Evolutionary conservation across 2,888 invertebrate genomes (phyloP), one percentile per base, ranked within the genome.

Genomic region (Oasisia sp.): DNA sequence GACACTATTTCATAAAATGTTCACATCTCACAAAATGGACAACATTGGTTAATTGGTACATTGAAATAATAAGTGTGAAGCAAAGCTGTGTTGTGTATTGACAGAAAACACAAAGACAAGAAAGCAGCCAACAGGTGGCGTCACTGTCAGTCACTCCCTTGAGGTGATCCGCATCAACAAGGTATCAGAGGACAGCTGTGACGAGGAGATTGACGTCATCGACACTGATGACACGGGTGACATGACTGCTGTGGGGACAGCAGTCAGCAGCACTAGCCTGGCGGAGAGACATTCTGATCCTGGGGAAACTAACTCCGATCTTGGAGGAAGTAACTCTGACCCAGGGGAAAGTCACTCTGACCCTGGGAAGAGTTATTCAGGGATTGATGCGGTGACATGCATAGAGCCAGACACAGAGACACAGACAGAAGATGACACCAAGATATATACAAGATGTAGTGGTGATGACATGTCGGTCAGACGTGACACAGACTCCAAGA

Each of bases 201-300:
- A 74, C n/a, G 74, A 74, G 74, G 74, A 74, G 74, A 74, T 74
- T n/a, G 74, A 74, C n/a, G 74, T 74, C 74, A 74, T 74, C 74
- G 74, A 74, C 74, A 74, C 74, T 74, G 74, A 74, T n/a, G 74
- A 74, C 74, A 74, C 74, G 19, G 74, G 27, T 27, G 74, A 74
- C 74, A 74, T n/a, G n/a, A n/a, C 74, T 27, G 27, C 27, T 74
- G 74, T 27, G n/a, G 14, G 19, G 74, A 74, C 74, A 19, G n/a
- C 27, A 0, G 74, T 74, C 74, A 74, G 74, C 74, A n/a, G 74
- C 19, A 3, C 74, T 74, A 27, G 27, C 74, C 27, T 74, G 74
- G 74, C 27, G 74, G 27, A 74, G 74, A 74, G 74, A 27, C 74
- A 74, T 74, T 19, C n/a, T 27, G 74, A 74, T 27, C n/a, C 74